phyloP scores from a whole-genome alignment of 1,140 invertebrate species.

The Drosophila micromelanica region DNA sequence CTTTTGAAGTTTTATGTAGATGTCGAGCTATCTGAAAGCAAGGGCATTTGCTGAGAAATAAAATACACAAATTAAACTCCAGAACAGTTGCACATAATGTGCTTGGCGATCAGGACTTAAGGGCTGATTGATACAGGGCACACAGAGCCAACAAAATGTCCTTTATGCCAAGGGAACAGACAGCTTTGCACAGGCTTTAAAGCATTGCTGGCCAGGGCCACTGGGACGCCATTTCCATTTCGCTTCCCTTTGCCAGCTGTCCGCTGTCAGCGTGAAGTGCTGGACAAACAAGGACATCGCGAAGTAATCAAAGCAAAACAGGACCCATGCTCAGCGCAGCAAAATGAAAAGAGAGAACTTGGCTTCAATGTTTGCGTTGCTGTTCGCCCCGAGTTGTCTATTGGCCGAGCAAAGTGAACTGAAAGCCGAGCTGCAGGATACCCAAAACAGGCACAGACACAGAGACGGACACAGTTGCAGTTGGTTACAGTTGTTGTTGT shows the following conservation, averaged over 20 bases:
- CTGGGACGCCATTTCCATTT: no score
- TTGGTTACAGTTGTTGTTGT: no score
- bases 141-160: slow-evolving; percentile 11
- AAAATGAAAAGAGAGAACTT: slow-evolving; percentile 8
- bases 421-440: neutral
- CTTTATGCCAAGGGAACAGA: slow-evolving; percentile 2
- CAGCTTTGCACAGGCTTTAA: slow-evolving; percentile 9
- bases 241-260: neutral
- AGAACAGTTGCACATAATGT: no score
- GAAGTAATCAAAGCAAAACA: slow-evolving; percentile 52
- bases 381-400: slow-evolving; percentile 31
- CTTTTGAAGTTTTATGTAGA: no score
- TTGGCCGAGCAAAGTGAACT: slow-evolving; percentile 28
- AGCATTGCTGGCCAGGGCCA: neutral
- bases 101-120: neutral
- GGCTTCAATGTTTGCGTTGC: slow-evolving; percentile 35
- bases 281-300: slow-evolving; percentile 52
- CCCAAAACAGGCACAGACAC: neutral
- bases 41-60: no score
- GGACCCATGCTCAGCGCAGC: neutral
- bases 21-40: no score
- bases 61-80: no score
- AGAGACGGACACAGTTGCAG: neutral
- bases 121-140: neutral
- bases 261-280: slow-evolving; percentile 32